phyloP scores from a whole-genome alignment of 23 tunicate species.

The Trididemnum nubilum region DNA sequence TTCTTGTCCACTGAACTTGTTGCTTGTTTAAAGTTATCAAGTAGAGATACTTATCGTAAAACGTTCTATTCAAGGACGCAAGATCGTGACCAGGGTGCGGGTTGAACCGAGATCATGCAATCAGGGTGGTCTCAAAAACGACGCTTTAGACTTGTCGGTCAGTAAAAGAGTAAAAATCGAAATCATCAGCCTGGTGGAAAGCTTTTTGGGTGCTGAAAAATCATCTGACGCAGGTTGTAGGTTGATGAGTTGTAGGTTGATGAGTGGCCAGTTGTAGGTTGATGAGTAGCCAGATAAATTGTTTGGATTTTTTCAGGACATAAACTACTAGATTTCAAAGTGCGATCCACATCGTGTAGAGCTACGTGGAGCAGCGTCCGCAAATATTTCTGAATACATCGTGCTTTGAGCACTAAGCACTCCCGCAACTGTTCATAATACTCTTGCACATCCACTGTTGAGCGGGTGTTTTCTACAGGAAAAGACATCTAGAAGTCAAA shows the following conservation, averaged over 20 bases:
- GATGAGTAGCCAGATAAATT: neutral
- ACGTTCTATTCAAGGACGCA: no score
- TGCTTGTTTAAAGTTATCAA: no score
- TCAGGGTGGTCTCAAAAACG: no score
- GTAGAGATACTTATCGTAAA: no score
- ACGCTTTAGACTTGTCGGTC: no score
- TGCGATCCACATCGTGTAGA: neutral
- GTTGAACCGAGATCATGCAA: no score
- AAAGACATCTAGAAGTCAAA: neutral
- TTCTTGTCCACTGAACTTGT: no score
- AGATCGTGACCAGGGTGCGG: no score
- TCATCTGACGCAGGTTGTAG: neutral
- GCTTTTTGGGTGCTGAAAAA: neutral
- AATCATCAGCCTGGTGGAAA: neutral
- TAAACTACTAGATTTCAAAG: neutral
- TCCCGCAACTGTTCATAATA: neutral
- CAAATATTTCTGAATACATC: neutral
- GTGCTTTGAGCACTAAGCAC: neutral
- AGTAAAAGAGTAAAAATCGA: neutral
- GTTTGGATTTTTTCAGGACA: neutral
- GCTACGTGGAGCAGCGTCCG: neutral
- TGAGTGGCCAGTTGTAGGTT: neutral
- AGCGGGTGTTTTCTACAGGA: conserved; percentile 2
- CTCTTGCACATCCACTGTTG: neutral
- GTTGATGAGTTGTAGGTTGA: neutral